phyloP scores from a whole-genome alignment of 1,140 invertebrate genomes.

The Caenorhabditis latens region DNA sequence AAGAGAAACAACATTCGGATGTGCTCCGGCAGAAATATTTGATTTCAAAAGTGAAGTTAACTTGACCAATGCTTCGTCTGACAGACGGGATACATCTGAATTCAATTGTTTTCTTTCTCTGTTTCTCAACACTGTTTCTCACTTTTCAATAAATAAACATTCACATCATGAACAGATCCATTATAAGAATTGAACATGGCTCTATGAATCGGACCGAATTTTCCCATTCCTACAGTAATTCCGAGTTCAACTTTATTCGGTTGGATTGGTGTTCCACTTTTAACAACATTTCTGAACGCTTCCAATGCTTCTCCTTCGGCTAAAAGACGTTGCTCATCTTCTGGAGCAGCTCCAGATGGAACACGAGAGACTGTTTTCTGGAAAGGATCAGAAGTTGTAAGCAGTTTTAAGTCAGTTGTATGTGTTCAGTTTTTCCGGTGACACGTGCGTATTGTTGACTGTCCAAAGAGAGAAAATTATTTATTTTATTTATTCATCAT shows the following conservation, averaged over 20 bases:
- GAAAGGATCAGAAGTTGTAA: not conserved
- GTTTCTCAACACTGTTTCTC: not conserved
- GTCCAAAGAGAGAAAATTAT: not conserved
- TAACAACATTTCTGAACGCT: constrained; percentile 20
- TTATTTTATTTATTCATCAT: constrained; percentile 8
- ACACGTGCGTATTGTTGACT: constrained; percentile 26
- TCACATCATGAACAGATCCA: constrained; percentile 39
- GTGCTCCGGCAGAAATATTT: constrained; percentile 44
- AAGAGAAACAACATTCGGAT: constrained; percentile 31
- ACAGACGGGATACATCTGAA: constrained; percentile 21
- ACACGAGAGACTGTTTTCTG: constrained; percentile 26
- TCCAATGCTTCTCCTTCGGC: constrained; percentile 18
- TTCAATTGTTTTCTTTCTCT: not conserved
- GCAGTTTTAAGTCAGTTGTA: no score
- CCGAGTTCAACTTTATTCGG: constrained; percentile 35
- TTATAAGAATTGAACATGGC: constrained; percentile 45
- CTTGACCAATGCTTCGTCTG: not conserved
- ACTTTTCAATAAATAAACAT: constrained; percentile 43
- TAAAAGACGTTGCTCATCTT: constrained; percentile 15
- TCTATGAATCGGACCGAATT: constrained; percentile 22
- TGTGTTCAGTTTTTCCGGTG: constrained; percentile 6
- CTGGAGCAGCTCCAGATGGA: constrained; percentile 13
- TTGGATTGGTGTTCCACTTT: constrained; percentile 13
- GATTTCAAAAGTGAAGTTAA: constrained; percentile 34
- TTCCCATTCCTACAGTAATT: constrained; percentile 37